Evolutionary conservation across 2,797 vertebrate genomes (phyloP).

Genomic region (Sciurus carolinensis): DNA sequence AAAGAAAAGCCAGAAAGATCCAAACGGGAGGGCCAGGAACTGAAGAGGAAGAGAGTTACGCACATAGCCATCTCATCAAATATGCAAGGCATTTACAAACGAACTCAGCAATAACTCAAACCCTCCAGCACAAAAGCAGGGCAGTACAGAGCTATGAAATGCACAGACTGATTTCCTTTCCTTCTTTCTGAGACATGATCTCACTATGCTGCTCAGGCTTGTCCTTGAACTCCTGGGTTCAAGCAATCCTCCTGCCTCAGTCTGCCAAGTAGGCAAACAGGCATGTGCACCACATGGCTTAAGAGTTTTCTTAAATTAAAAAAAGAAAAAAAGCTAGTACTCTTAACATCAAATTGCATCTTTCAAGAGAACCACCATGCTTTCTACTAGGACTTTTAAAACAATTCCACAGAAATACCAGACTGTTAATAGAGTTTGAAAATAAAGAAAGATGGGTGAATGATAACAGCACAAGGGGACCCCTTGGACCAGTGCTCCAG

Average conservation of each 20-base stretch:
- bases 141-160: neutral
- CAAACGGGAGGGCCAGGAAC: neutral
- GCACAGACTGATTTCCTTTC: neutral
- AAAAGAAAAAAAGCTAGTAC: neutral
- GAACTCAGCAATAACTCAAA: fast-evolving
- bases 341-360: neutral
- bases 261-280: neutral
- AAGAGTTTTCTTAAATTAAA: neutral
- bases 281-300: neutral
- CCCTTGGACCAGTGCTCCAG: neutral
- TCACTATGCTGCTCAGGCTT: neutral
- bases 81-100: fast-evolving
- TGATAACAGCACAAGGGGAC: neutral
- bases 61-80: neutral
- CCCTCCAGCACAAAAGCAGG: neutral
- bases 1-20: neutral
- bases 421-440: neutral
- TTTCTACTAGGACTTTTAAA: neutral
- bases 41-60: neutral
- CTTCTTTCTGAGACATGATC: neutral
- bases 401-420: neutral
- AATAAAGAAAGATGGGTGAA: neutral
- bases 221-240: neutral
- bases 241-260: neutral
- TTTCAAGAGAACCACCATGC: neutral